Evolutionary conservation across 1,140 invertebrate genomes (phyloP), one percentile per base, ranked within the genome.

Genomic region (Drosophila ananassae): DNA sequence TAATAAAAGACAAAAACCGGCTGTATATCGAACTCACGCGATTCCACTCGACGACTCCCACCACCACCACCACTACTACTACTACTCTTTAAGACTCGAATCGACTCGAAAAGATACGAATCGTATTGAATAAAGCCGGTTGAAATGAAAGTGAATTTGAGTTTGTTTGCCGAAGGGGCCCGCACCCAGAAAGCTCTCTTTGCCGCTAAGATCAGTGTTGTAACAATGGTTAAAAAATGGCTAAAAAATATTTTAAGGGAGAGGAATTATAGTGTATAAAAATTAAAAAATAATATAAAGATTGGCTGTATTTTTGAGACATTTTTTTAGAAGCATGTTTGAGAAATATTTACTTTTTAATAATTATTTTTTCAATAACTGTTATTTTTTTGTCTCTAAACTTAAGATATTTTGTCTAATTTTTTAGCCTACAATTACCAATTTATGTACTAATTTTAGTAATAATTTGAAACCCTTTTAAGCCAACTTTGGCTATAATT

Each of bases 91-190:
- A 34, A 56, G 44, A 46, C 17, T 73, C 44, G 21, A 22, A 47
- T 17, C 17, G 17, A 17, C 17, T 17, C 17, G 17, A 17, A 17
- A 17, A 0, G 17, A 17, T 17, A 22, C 44, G 44, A 47, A 46
- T 21, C 2, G 41, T 6, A 8, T 21, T 4, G 13, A 47, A 10
- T 22, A 21, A 47, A 22, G 77, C 82, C 73, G 69, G 78, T 85
- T 66, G 60, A 79, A 89, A 76, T 78, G 82, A 87, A 87, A 87
- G 82, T 83, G 75, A 89, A 79, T 89, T 81, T 79, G 78, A 44
- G 41, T 75, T 58, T 51, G 54, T 53, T 47, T n/a, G 30, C 37
- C n/a, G 34, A 41, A 44, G 17, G 34, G 34, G 34, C 34, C 34
- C 34, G 59, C 41, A 44, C 41, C 41, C 34, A 37, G 10, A 37